Conservation (phyloP, 2,888 invertebrate genomes). For the Cerceris rybyensis region DNA sequence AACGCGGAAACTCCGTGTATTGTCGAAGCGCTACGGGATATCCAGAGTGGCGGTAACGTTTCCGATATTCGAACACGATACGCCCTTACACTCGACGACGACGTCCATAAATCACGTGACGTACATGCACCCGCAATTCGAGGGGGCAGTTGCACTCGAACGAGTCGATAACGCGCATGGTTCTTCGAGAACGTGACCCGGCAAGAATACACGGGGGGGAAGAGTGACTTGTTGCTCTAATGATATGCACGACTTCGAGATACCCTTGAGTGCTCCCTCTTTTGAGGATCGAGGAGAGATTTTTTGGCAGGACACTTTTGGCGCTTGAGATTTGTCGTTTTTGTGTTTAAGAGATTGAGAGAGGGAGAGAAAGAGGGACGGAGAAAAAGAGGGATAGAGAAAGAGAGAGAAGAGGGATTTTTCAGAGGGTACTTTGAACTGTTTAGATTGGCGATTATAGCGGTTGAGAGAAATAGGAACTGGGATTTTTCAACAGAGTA, state of each 20-base stretch:
- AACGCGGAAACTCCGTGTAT: conserved; percentile 18
- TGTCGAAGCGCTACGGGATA: conserved; percentile 36
- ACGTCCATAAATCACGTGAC: conserved; percentile 1
- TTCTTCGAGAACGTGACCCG: not conserved
- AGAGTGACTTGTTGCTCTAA: conserved; percentile 35
- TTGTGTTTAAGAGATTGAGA: too few relatives aligned
- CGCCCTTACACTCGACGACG: conserved; percentile 2
- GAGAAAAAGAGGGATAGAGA: too few relatives aligned
- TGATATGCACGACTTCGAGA: not conserved
- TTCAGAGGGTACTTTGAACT: too few relatives aligned
- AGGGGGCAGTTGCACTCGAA: not conserved
- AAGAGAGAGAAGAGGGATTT: too few relatives aligned
- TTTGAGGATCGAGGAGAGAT: not conserved
- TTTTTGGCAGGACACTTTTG: too few relatives aligned
- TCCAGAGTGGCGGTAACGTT: conserved; percentile 33
- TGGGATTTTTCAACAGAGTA: too few relatives aligned
- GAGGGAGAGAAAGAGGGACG: too few relatives aligned
- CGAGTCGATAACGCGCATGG: conserved; percentile 18
- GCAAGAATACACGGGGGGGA: not conserved
- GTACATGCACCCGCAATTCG: not conserved
- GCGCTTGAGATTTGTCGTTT: too few relatives aligned
- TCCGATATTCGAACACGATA: conserved; percentile 53
- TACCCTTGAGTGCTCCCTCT: not conserved
- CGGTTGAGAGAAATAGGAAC: too few relatives aligned
- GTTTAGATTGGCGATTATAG: too few relatives aligned